phyloP scores from a whole-genome alignment of 35 echinoderm and acorn worm genomes.

The Lytechinus pictus region DNA sequence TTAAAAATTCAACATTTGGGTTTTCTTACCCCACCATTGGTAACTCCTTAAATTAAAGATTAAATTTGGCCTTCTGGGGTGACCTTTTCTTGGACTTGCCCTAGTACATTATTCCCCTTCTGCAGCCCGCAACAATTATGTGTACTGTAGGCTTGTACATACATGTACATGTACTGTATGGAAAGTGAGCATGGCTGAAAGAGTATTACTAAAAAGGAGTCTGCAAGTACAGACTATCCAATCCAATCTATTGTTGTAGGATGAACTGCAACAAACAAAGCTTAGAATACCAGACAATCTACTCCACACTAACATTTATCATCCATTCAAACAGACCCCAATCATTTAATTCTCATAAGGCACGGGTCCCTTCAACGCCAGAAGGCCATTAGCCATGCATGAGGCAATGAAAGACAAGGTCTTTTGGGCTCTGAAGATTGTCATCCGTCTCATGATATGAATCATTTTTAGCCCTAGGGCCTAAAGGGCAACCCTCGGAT shows the following conservation, averaged over 20 bases:
- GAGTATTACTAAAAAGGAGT: neutral
- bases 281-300: neutral
- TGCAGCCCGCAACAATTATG: no score
- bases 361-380: neutral
- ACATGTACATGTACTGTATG: no score
- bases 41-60: no score
- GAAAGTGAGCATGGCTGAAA: neutral
- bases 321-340: neutral
- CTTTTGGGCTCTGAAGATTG: neutral
- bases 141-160: no score
- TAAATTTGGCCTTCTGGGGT: no score
- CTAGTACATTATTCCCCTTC: no score
- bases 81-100: no score
- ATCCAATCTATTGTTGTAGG: neutral
- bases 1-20: no score
- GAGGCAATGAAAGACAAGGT: neutral
- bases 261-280: neutral
- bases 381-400: neutral
- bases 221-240: neutral
- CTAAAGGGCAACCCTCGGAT: neutral
- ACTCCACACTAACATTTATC: neutral
- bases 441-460: neutral
- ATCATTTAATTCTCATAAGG: neutral
- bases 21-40: no score
- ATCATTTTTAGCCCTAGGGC: neutral